phyloP scores from a whole-genome alignment of 2,113 vertebrate species.

The Corapipo altera region DNA sequence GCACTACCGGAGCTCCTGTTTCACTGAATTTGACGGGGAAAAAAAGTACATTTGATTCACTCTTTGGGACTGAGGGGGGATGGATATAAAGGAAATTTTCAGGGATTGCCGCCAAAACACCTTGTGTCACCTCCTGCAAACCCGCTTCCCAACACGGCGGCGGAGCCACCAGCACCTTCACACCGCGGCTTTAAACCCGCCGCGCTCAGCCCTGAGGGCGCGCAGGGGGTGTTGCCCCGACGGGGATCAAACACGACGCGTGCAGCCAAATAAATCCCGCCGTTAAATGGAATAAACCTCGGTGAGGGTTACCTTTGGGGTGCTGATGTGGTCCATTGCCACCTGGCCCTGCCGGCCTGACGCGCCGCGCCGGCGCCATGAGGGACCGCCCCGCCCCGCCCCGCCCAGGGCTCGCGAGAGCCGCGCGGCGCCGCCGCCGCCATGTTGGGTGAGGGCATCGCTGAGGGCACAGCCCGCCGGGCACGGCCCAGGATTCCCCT shows the following conservation, averaged over 20 bases:
- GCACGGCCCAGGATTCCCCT: too few relatives aligned
- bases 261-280: too few relatives aligned
- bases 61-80: fast-evolving
- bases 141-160: too few relatives aligned
- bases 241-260: too few relatives aligned
- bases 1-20: not conserved
- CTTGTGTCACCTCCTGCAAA: too few relatives aligned
- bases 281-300: too few relatives aligned
- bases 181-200: not conserved
- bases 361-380: not conserved
- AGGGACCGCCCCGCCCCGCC: not conserved
- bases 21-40: not conserved
- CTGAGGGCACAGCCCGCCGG: not conserved
- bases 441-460: not conserved
- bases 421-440: not conserved
- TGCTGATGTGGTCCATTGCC: slow-evolving; percentile 70
- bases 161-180: fast-evolving
- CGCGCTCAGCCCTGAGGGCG: not conserved
- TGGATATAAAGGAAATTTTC: fast-evolving
- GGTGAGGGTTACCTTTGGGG: slow-evolving; percentile 51
- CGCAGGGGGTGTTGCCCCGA: not conserved
- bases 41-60: not conserved
- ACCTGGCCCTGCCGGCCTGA: not conserved
- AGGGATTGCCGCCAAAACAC: too few relatives aligned
- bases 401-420: slow-evolving; percentile 16